phyloP scores from a whole-genome alignment of 2,888 invertebrate genomes.

The Magallana nippona region DNA sequence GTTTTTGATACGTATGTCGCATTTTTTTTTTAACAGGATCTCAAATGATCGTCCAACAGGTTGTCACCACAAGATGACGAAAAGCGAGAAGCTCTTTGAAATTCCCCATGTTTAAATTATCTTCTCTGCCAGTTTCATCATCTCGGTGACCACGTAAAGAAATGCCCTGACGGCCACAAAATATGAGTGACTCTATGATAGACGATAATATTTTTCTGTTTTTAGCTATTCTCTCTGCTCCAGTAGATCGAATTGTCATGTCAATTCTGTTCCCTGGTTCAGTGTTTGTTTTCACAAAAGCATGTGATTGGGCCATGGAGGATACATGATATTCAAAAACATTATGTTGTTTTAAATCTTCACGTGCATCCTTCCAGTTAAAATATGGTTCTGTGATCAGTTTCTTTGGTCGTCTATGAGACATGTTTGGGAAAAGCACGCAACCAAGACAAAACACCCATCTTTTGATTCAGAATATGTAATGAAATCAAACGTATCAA shows the following conservation, averaged over 20 bases:
- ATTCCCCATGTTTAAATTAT: slow-evolving; percentile 29
- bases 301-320: slow-evolving; percentile 42
- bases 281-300: slow-evolving; percentile 40
- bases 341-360: too few species aligned
- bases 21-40: slow-evolving; percentile 40
- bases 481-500: too few species aligned
- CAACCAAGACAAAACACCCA: too few species aligned
- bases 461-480: too few species aligned
- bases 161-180: slow-evolving; percentile 42
- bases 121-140: slow-evolving; percentile 9
- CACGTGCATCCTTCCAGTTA: too few species aligned
- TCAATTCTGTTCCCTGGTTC: slow-evolving; percentile 43
- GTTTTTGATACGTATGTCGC: slow-evolving; percentile 55
- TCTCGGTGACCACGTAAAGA: slow-evolving; percentile 31
- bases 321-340: slow-evolving; percentile 48
- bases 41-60: slow-evolving; percentile 30
- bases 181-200: slow-evolving; percentile 44
- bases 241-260: neutral
- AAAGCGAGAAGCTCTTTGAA: slow-evolving; percentile 38
- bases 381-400: too few species aligned
- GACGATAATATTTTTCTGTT: slow-evolving; percentile 47
- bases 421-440: too few species aligned
- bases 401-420: too few species aligned
- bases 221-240: slow-evolving; percentile 2
- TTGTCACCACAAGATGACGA: slow-evolving; percentile 12